Evolutionary conservation across 2,797 vertebrate genomes (phyloP), one percentile per base, ranked within the genome.

Genomic region (Huso huso): DNA sequence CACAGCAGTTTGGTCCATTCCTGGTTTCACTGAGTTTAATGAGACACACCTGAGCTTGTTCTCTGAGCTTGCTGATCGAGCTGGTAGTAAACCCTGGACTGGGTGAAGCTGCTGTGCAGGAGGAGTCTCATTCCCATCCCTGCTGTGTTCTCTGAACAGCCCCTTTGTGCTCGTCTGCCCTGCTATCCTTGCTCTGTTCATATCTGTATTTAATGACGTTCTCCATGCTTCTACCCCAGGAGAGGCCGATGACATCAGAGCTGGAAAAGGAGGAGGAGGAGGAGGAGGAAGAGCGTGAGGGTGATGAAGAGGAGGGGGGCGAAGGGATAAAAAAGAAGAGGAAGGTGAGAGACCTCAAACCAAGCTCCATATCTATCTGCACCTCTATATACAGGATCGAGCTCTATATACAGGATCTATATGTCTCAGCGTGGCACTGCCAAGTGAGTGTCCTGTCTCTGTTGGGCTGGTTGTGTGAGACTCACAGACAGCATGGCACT

Each of bases 271-370:
- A 53, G 52, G 12, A 53, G 8, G 52, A 12, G 8, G 52, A 53
- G 11, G 81, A 79, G 13, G 68, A 75, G 3, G 79, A 77, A 4
- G 73, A 73, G 10, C 82, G 82, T 0, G 82, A 84, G 55, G 84
- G 88, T 58, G 23, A 37, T 6, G 52, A 55, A 55, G 52, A n/a
- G n/a, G 52, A 55, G 6, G 9, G n/a, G n/a, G 9, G 9, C 4
- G 52, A 55, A 55, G 52, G 3, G n/a, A n/a, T 55, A n/a, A 55
- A 55, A 55, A 12, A 8, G 15, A n/a, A 7, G 52, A 55, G 52
- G n/a, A 55, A 9, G 52, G 52, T 55, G 52, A 55, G 52, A 10
- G 23, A 37, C 23, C 23, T 37, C 23, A 37, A 37, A 37, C 23
- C 23, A 37, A 37, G 23, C 23, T 37, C 23, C 23, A 37, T 37